A percentile compares a stretch with the other conserved stretches of the same genome.
Conservation (phyloP, 1,140 invertebrate species). For the Drosophila ficusphila region DNA sequence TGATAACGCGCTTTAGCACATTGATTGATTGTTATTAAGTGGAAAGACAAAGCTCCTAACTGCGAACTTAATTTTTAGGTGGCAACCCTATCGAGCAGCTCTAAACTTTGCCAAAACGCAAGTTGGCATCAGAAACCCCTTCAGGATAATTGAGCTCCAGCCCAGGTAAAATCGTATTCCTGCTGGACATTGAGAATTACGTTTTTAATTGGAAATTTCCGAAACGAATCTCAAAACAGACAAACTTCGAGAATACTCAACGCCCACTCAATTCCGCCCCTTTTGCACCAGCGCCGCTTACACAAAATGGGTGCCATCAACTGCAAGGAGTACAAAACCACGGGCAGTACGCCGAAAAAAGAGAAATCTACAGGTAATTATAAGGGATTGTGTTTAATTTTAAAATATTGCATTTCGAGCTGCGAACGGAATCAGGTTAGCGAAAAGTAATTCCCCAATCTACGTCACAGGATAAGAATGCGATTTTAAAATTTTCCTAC, state of each 20-base stretch:
- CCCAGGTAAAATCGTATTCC: neutral
- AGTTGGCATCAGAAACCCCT: neutral
- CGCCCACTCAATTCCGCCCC: neutral
- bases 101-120: constrained; percentile 12
- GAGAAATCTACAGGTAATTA: constrained; percentile 61
- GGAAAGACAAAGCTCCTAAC: constrained; percentile 5
- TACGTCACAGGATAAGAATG: too few relatives aligned
- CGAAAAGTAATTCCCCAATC: too few relatives aligned
- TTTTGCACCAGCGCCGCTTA: constrained; percentile 7
- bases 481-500: too few relatives aligned
- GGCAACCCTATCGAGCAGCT: constrained; percentile 17
- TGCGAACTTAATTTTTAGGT: constrained; percentile 33
- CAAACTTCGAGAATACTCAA: constrained; percentile 8
- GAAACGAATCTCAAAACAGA: neutral
- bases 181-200: neutral
- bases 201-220: neutral
- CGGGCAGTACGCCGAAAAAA: constrained; percentile 63
- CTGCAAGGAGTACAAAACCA: constrained; percentile 76
- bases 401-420: neutral
- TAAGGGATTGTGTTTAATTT: neutral
- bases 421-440: neutral
- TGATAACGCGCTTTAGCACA: constrained; percentile 22
- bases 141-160: neutral
- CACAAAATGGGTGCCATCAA: constrained; percentile 68
- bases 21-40: constrained; percentile 21